Evolutionary conservation across 2,888 invertebrate species (phyloP), one percentile per base, ranked within the genome.

Genomic region (Aromia moschata): DNA sequence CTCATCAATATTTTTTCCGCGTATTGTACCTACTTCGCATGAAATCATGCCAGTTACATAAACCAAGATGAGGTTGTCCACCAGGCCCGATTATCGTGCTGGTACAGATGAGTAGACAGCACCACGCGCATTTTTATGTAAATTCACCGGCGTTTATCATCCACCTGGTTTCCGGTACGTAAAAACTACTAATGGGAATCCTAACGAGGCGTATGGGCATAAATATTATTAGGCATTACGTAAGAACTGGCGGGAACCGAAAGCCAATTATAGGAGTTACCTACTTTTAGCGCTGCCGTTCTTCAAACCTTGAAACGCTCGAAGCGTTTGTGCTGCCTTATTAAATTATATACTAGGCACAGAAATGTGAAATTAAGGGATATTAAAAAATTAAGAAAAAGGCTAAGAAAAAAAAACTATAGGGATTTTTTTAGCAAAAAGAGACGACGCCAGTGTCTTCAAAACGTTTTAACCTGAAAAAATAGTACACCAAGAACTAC

Each of bases 131-230:
- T 61, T 61, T 65, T 63, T 63, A 65, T 65, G 60, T 52, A 63
- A 65, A 65, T 65, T 45, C 53, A 57, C 43, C 61, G 58, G 61
- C n/a, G n/a, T 60, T 58, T 47, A 45, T 60, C 58, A 52, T 59
- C 58, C 62, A 65, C 65, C 65, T 65, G 65, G 65, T 65, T 63
- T 65, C 62, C 65, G 65, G 62, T 25, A 33, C 31, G 55, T 37
- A 64, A 64, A 58, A 57, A 44, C 44, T 46, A 51, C 51, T 49
- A 31, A 52, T 37, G 41, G 14, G 59, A 61, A 59, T 60, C 54
- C 56, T 46, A 51, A 64, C 58, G 37, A 61, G 64, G 25, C 25
- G 20, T 33, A 45, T 14, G 58, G 40, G 49, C 45, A 46, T 55
- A 37, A 11, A 11, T 41, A 41, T 10, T 9, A 46, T 33, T 46